Conservation (phyloP, 2,113 vertebrate genomes). For the Acinonyx jubatus region DNA sequence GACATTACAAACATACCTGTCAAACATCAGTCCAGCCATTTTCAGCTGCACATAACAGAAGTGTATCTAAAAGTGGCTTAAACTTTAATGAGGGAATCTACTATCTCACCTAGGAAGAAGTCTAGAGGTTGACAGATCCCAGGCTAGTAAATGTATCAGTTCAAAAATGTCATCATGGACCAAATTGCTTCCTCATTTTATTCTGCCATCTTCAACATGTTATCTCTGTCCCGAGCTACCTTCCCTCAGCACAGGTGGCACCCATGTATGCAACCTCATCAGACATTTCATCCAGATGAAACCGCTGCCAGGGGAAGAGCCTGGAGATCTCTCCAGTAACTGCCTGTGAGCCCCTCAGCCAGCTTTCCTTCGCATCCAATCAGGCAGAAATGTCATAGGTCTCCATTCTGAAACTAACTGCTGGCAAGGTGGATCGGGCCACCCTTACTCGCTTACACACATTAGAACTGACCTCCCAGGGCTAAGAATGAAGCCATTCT, state of each 20-base stretch:
- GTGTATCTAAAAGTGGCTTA: not conserved
- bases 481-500: not conserved
- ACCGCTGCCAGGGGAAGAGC: not conserved
- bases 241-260: not conserved
- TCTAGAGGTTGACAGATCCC: not conserved
- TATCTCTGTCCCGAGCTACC: not conserved
- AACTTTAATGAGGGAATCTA: conserved; percentile 1
- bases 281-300: not conserved
- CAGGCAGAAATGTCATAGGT: not conserved
- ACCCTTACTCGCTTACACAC: not conserved
- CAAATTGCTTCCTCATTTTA: not conserved
- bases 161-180: not conserved
- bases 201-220: not conserved
- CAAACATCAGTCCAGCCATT: not conserved
- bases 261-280: not conserved
- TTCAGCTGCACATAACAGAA: not conserved
- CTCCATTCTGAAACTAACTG: not conserved
- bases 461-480: not conserved
- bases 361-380: not conserved
- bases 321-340: not conserved
- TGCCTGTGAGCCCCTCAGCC: not conserved
- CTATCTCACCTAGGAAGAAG: not conserved
- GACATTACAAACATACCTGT: not conserved
- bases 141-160: not conserved
- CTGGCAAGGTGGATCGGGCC: not conserved